A percentile compares a stretch with the other conserved stretches of the same genome.
These are phyloP conservation scores for Chloroceryle amazona DNA, from an alignment of 2,797 vertebrate species.

Conservation along the genomic window DNA sequence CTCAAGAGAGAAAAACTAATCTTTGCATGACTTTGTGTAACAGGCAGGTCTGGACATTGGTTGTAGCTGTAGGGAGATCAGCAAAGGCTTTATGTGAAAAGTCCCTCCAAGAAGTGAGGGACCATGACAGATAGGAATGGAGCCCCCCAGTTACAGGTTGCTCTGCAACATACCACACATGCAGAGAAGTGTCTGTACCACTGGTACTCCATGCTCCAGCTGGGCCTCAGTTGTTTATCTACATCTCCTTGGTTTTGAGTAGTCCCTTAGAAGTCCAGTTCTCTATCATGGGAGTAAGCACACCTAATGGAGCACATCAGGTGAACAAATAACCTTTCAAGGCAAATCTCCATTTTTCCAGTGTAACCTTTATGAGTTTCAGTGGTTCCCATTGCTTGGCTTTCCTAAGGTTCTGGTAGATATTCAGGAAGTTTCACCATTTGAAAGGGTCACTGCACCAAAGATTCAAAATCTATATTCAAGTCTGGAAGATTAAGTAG, in stretches of 20 bases:
- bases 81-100: not conserved
- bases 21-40: not conserved
- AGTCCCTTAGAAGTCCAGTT: not conserved
- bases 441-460: not conserved
- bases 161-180: rapidly evolving
- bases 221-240: not conserved
- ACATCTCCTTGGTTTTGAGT: not conserved
- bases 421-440: not conserved
- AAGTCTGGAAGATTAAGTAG: not conserved
- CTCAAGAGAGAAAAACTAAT: not conserved
- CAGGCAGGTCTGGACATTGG: not conserved
- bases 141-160: not conserved
- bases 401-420: not conserved
- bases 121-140: not conserved
- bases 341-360: not conserved
- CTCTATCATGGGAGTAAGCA: not conserved
- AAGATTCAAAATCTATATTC: not conserved
- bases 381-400: not conserved
- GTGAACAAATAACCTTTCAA: not conserved
- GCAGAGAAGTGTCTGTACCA: not conserved
- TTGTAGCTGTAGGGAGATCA: not conserved
- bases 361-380: not conserved
- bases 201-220: rapidly evolving
- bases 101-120: not conserved
- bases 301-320: not conserved